phyloP scores from a whole-genome alignment of 64 coral and sea anemone species.

The Hydrozoanthus tunicans region DNA sequence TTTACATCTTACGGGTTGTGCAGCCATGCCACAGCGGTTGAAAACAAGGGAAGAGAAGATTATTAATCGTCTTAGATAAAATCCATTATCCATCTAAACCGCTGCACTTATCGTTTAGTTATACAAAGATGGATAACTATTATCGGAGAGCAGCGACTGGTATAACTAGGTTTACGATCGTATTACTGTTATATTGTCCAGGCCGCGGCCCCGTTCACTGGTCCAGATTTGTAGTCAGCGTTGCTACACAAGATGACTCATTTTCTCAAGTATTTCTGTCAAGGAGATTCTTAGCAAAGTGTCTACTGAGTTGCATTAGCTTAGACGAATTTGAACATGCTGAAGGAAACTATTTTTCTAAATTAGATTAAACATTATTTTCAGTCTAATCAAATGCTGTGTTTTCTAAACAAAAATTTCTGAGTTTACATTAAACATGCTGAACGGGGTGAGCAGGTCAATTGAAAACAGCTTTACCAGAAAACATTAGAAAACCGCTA shows the following conservation, averaged over 20 bases:
- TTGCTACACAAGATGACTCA: not conserved
- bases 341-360: slow-evolving; percentile 9
- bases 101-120: not conserved
- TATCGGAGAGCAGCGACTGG: not conserved
- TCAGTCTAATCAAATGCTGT: slow-evolving; percentile 14
- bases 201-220: no score
- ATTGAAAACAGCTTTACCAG: not conserved
- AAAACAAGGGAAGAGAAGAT: not conserved
- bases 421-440: slow-evolving; percentile 25
- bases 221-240: not conserved
- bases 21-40: not conserved
- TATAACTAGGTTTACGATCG: not conserved
- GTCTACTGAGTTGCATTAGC: no score
- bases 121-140: not conserved
- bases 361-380: not conserved
- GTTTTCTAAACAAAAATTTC: slow-evolving; percentile 21
- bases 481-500: not conserved
- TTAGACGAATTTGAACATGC: slow-evolving; percentile 15
- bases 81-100: not conserved
- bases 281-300: not conserved
- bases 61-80: not conserved
- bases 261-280: not conserved
- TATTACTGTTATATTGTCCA: not conserved
- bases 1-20: not conserved
- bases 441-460: not conserved